phyloP scores from a whole-genome alignment of 2,888 invertebrate species.

The Camponotus fellah region DNA sequence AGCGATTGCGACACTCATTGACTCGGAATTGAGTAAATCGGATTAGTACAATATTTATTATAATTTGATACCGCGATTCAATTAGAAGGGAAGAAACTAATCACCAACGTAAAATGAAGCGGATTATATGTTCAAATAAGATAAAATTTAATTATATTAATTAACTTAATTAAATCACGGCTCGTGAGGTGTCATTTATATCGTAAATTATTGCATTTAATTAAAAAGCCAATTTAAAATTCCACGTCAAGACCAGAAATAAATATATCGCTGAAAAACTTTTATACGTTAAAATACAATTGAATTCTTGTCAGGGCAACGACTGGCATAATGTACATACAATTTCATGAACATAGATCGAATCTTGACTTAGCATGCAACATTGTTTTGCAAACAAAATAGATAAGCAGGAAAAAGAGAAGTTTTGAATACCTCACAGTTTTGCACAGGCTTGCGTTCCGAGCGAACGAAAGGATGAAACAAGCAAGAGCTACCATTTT shows the following conservation, averaged over 20 bases:
- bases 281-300: background rate
- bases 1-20: background rate
- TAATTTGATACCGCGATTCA: background rate
- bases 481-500: constrained; percentile 20
- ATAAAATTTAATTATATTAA: background rate
- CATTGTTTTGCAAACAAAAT: constrained; percentile 21
- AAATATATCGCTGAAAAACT: background rate
- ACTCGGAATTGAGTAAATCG: background rate
- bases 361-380: constrained; percentile 5
- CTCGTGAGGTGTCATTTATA: too few species aligned
- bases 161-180: background rate
- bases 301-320: background rate
- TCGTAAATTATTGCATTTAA: background rate
- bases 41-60: background rate
- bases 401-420: background rate
- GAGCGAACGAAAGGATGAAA: constrained; percentile 9
- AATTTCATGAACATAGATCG: constrained; percentile 8
- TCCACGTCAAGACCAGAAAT: background rate
- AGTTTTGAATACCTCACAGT: constrained; percentile 22
- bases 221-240: background rate
- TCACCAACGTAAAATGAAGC: background rate
- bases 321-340: background rate
- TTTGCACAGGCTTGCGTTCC: background rate
- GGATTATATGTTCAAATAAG: background rate
- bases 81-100: background rate